A percentile compares a stretch with the other conserved stretches of the same genome.
These are phyloP conservation scores for Tragulus kanchil DNA, from an alignment of 2,113 vertebrate genomes.

Conservation along the genomic window DNA sequence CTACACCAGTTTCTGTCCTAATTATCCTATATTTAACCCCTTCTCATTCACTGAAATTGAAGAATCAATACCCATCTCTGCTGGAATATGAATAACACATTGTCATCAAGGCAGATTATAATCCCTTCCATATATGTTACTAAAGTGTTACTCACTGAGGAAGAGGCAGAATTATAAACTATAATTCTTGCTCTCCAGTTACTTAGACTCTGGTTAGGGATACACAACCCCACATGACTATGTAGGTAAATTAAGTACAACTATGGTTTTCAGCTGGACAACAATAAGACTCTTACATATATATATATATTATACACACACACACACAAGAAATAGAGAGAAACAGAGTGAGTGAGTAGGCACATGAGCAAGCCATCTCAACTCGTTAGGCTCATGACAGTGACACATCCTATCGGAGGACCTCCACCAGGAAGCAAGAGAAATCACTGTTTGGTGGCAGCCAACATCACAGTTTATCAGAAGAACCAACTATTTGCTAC, in stretches of 20 bases:
- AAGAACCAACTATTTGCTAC: background rate
- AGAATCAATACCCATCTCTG: conserved; percentile 31
- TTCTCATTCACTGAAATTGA: background rate
- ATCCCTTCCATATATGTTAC: background rate
- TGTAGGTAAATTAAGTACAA: background rate
- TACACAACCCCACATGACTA: background rate
- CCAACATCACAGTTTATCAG: background rate
- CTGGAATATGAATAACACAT: background rate
- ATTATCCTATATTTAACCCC: background rate
- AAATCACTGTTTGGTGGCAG: background rate
- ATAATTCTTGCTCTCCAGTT: background rate
- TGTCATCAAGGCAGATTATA: background rate
- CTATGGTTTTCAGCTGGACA: background rate
- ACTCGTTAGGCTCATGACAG: background rate
- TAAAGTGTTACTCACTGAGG: background rate
- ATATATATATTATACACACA: too few species aligned
- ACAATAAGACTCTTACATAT: background rate
- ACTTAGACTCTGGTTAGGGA: background rate
- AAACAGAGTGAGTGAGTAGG: too few species aligned
- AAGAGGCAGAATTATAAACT: background rate
- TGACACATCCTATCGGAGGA: too few species aligned
- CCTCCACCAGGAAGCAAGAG: background rate
- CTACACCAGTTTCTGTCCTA: background rate
- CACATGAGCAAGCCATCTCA: background rate
- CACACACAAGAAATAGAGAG: too few species aligned